Evolutionary conservation across 2,797 vertebrate genomes (phyloP).

Genomic region (Catostomus latipinnis): DNA sequence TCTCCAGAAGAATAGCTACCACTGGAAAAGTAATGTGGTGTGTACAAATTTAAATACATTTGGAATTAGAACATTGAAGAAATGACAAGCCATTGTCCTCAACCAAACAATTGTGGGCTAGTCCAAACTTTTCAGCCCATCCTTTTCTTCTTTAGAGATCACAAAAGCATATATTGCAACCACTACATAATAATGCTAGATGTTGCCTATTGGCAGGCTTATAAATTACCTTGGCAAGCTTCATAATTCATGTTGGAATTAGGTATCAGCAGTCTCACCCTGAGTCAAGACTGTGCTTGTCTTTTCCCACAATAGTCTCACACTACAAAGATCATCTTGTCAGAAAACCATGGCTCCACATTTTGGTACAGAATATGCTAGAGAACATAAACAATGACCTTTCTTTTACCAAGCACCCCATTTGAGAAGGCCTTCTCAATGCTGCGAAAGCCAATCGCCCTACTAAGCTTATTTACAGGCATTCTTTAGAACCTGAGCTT

Average conservation of each 20-base stretch:
- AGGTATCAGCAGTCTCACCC: background rate
- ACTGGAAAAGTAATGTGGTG: no score
- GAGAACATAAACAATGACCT: background rate
- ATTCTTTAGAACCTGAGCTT: conserved; percentile 10
- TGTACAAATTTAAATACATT: no score
- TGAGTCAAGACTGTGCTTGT: background rate
- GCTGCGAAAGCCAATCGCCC: conserved; percentile 25
- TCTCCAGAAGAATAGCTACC: no score
- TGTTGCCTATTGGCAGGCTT: no score
- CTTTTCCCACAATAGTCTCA: conserved; percentile 3
- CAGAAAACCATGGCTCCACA: background rate
- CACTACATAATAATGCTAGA: no score
- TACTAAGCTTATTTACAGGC: conserved; percentile 23
- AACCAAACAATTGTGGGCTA: no score
- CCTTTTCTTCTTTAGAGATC: background rate
- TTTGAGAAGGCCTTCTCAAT: conserved; percentile 22
- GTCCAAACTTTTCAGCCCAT: no score
- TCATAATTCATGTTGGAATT: background rate
- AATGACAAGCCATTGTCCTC: no score
- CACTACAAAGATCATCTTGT: conserved; percentile 41
- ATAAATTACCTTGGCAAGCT: no score
- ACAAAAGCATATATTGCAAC: background rate
- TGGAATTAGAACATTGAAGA: no score
- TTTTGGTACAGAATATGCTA: background rate
- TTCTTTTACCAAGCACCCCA: background rate